Evolutionary conservation across 1,140 invertebrate species (phyloP).

Genomic region (Kradibia gibbosae): DNA sequence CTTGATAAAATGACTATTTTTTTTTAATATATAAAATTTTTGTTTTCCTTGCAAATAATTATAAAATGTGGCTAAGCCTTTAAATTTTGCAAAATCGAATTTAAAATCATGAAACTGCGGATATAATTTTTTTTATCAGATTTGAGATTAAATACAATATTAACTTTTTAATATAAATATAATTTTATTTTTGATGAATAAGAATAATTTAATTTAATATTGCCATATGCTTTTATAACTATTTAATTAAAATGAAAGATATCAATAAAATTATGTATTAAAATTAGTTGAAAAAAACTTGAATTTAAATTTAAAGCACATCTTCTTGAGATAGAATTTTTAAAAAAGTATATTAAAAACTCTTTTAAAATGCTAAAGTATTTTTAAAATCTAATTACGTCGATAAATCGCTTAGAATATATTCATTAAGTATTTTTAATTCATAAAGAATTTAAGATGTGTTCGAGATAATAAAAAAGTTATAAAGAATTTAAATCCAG

Average conservation of each 20-base stretch:
- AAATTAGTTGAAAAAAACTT: not conserved
- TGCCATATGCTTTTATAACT: not conserved
- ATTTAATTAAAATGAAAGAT: not conserved
- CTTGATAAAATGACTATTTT: too few species aligned
- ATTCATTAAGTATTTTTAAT: not conserved
- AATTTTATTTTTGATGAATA: not conserved
- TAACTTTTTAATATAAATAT: not conserved
- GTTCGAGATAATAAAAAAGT: not conserved
- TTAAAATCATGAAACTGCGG: not conserved
- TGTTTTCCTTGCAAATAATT: too few species aligned
- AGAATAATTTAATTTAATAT: not conserved
- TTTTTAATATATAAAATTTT: too few species aligned
- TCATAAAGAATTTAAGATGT: not conserved
- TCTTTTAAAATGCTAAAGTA: not conserved
- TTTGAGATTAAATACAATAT: not conserved
- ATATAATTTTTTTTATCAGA: not conserved
- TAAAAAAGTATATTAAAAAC: not conserved
- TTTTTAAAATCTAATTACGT: slow-evolving; percentile 2
- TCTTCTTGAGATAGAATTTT: not conserved
- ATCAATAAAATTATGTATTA: slow-evolving; percentile 10
- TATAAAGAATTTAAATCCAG: not conserved
- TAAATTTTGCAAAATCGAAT: too few species aligned
- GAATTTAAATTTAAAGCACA: slow-evolving; percentile 3
- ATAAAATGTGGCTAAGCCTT: too few species aligned
- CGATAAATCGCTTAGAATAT: not conserved